Percentiles rank a stretch among this genome's conserved stretches.
Conservation (phyloP, 2,797 vertebrate genomes). For the Lateolabrax maculatus region DNA sequence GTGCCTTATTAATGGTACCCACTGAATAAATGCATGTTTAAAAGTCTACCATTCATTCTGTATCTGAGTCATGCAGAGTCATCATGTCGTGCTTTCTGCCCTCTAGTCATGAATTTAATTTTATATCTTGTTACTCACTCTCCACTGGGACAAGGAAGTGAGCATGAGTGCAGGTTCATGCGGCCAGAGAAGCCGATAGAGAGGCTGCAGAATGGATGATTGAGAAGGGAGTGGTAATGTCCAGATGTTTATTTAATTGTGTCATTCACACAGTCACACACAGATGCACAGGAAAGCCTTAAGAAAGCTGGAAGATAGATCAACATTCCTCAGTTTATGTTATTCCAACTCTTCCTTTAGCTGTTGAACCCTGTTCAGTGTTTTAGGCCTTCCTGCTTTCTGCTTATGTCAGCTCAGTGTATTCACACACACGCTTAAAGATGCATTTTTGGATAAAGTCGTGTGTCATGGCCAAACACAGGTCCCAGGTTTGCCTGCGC, state of each 20-base stretch:
- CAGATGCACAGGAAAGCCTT: slow-evolving; percentile 14
- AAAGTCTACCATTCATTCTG: neutral
- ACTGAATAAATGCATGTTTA: neutral
- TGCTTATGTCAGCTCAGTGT: slow-evolving; percentile 19
- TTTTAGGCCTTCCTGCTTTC: neutral
- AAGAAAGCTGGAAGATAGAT: slow-evolving; percentile 39
- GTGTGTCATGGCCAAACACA: slow-evolving; percentile 49
- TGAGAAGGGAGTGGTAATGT: slow-evolving; percentile 33
- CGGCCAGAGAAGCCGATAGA: neutral
- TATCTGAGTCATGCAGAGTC: slow-evolving; percentile 6
- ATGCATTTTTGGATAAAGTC: neutral
- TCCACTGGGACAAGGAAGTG: neutral
- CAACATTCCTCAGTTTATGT: slow-evolving; percentile 48
- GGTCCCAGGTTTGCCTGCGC: slow-evolving; percentile 1
- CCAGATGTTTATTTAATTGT: slow-evolving; percentile 42
- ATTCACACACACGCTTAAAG: slow-evolving; percentile 9
- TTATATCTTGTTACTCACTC: neutral
- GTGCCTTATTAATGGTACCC: neutral
- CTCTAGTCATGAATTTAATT: slow-evolving; percentile 11
- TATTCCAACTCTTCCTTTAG: neutral
- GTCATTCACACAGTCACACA: slow-evolving; percentile 16
- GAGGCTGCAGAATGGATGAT: slow-evolving; percentile 1
- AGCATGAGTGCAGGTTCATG: neutral
- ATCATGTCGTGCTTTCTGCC: neutral
- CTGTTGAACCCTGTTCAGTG: slow-evolving; percentile 9